Evolutionary conservation across 2,113 vertebrate species (phyloP).

Genomic region (Paramormyrops kingsleyae): DNA sequence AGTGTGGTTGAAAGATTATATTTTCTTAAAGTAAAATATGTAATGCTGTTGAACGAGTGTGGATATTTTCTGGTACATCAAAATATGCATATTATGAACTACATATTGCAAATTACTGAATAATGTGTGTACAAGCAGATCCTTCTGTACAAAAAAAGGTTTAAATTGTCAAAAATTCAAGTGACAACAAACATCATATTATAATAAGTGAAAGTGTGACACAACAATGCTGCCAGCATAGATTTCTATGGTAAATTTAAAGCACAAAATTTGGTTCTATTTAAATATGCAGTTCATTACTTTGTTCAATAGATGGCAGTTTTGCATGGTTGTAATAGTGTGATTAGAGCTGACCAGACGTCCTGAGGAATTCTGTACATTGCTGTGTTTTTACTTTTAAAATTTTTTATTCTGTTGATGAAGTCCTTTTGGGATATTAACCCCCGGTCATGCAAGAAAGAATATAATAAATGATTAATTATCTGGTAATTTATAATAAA

Average conservation of each 20-base stretch:
- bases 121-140: background rate
- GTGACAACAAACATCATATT: background rate
- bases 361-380: background rate
- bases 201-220: background rate
- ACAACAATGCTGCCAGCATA: slow-evolving; percentile 14
- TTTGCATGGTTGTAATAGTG: slow-evolving; percentile 20
- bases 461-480: background rate
- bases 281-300: slow-evolving; percentile 45
- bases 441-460: background rate
- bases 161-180: background rate
- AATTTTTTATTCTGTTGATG: background rate
- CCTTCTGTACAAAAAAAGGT: background rate
- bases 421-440: background rate
- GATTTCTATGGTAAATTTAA: slow-evolving; percentile 7
- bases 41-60: slow-evolving; percentile 6
- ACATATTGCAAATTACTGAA: background rate
- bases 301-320: slow-evolving; percentile 43
- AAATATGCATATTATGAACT: background rate
- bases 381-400: background rate
- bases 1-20: slow-evolving; percentile 19
- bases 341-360: background rate
- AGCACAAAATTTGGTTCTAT: slow-evolving; percentile 8
- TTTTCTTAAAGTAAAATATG: slow-evolving; percentile 16
- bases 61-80: background rate
- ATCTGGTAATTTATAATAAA: background rate